Evolutionary conservation across 2,797 vertebrate species (phyloP), one percentile per base, ranked within the genome.

Genomic region (Halcyon badia): DNA sequence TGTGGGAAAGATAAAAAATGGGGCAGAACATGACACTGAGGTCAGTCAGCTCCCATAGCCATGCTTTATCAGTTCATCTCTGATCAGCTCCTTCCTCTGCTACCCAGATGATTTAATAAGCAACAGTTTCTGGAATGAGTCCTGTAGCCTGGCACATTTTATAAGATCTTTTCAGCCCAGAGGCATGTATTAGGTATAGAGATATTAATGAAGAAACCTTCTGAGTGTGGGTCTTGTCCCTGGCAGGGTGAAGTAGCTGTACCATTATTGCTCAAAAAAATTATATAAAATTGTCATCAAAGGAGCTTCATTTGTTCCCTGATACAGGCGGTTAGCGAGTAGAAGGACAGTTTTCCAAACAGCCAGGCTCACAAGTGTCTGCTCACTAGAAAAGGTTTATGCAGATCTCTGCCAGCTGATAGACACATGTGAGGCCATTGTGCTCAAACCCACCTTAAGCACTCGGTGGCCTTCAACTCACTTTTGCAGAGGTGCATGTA

Each of bases 31-130:
- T 30, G 68, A 92, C 97, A 93, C 75, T 17, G 90, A 93, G 98
- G 97, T 98, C 98, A 96, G 96, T 79, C 95, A 83, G 97, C 97
- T 97, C 97, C 98, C 98, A 97, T 93, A 94, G 83, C 87, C 92
- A 82, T 1, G 5, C 77, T 95, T 83, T 92, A 91, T 95, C 94
- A 44, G 85, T 73, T 83, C 87, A 77, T 92, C 79, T 79, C 76
- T n/a, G 66, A 94, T 70, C 85, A 89, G 88, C 56, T 80, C 30
- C 91, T 92, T 90, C 85, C 80, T 95, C 90, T 95, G 86, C 88
- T 91, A 90, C 83, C 70, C 77, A 0, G 31, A 56, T 31, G 70
- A 61, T 79, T 90, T 76, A 72, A 90, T 31, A 80, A 94, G 48
- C 68, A 93, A 17, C 3, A 4, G 39, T 70, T 87, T 95, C 81